Percentiles rank a stretch among this genome's conserved stretches.
Conservation (phyloP, 2,888 invertebrate genomes). For the Artemia sp. region DNA sequence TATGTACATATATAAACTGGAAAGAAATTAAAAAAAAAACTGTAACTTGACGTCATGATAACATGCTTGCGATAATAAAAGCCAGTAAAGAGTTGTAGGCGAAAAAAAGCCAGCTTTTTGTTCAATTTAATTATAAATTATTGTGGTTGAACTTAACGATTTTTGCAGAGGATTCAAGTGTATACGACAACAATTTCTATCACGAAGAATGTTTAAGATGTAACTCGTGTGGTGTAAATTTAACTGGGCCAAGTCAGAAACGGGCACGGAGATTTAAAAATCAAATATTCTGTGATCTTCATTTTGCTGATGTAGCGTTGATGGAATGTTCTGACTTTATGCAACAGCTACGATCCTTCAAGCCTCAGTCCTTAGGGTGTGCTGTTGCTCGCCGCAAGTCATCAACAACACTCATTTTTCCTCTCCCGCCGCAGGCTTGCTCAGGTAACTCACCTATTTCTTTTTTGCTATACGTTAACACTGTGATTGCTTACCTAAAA, state of each 20-base stretch:
- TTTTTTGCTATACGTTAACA: no score
- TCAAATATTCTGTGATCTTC: conserved; percentile 85
- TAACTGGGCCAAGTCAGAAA: conserved; percentile 60
- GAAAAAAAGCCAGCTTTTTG: no score
- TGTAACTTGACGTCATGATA: no score
- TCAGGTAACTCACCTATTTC: conserved; percentile 45
- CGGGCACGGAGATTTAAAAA: conserved; percentile 48
- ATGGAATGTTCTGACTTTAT: conserved; percentile 95
- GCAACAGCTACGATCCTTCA: conserved; percentile 88
- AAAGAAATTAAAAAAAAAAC: no score
- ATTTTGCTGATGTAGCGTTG: conserved; percentile 88
- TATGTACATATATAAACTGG: no score
- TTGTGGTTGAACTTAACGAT: background rate
- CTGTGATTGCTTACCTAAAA: no score
- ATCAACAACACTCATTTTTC: conserved; percentile 82
- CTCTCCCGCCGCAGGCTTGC: conserved; percentile 80
- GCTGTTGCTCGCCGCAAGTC: conserved; percentile 83
- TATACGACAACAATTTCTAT: conserved; percentile 87
- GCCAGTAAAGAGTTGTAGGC: no score
- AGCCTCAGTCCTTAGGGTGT: conserved; percentile 85
- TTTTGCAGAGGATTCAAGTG: conserved; percentile 64
- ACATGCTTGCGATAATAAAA: no score
- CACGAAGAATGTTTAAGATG: conserved; percentile 94
- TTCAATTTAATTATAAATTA: no score
- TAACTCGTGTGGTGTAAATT: conserved; percentile 83